A percentile compares a stretch with the other conserved stretches of the same genome.
These are phyloP conservation scores for Gymnoscopelus microlampas DNA, from an alignment of 2,797 vertebrate species.

Conservation along the genomic window DNA sequence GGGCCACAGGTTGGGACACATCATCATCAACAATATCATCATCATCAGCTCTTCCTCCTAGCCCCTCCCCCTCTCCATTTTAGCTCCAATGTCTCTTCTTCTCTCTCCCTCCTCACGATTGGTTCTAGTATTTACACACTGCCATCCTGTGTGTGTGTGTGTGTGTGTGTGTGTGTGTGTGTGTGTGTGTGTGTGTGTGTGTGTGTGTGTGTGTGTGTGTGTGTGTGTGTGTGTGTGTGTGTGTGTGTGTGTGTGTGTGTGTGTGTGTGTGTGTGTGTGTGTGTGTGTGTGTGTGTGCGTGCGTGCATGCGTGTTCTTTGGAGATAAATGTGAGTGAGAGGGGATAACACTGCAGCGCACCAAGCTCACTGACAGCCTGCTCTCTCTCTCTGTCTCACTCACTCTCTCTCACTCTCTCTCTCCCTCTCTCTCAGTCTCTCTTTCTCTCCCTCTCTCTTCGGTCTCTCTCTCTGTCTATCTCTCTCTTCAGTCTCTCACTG, in stretches of 20 bases:
- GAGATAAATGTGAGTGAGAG: neutral
- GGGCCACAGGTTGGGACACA: too few species aligned
- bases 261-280: neutral
- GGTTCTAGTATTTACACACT: neutral
- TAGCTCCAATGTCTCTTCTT: too few species aligned
- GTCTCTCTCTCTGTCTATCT: neutral
- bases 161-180: neutral
- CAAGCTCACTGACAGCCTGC: neutral
- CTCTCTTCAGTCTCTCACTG: conserved; percentile 20
- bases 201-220: neutral
- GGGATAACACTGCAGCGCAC: neutral
- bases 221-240: neutral
- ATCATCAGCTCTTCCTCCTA: too few species aligned
- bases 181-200: neutral
- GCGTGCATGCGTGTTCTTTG: neutral
- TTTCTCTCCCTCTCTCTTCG: neutral
- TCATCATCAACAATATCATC: too few species aligned
- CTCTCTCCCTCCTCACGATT: too few species aligned
- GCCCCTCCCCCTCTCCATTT: too few species aligned
- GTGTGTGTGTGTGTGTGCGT: neutral
- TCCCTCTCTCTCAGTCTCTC: conserved; percentile 1
- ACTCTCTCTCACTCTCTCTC: conserved; percentile 4
- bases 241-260: neutral
- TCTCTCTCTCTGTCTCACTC: conserved; percentile 8
- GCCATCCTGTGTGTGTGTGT: neutral